Evolutionary conservation across 2,888 invertebrate species (phyloP), one percentile per base, ranked within the genome.

Genomic region (Lochmaea crataegi): DNA sequence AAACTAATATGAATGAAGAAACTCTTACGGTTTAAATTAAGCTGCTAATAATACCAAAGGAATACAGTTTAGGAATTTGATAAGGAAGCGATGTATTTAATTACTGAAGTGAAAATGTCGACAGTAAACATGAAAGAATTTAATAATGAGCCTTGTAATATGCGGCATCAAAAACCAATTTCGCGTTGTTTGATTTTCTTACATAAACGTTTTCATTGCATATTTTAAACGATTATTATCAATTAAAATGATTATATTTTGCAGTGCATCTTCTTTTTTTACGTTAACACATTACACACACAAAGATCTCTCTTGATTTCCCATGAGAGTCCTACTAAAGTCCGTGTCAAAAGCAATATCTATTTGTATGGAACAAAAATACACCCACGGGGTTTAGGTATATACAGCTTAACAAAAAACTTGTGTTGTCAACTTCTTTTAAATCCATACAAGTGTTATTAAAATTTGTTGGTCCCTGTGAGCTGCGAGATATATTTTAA

Each of bases 41-140:
- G 32, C 32, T 32, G 32, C 7, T 32, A 32, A 32, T 32, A 32
- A 32, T 32, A 5, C 32, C 32, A 32, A 7, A 32, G 32, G 32
- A 32, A 32, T 32, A 32, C 32, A 32, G 7, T 32, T 32, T 32
- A 57, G 38, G 63, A 63, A n/a, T 63, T 69, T 63, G 63, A 69
- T 63, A 69, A 69, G 69, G 22, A 69, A 69, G 53, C 63, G 69
- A 69, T 63, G 63, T 69, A 63, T 42, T 53, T 63, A 63, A 64
- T 69, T 64, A 58, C 67, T 41, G 56, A 57, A 56, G 67, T 53
- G 45, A 64, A 56, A 66, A 53, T 57, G 53, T n/a, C 38, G 14
- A 56, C n/a, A 7, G 57, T 41, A 57, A 16, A 41, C 41, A 38
- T 32, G 66, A 42, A 66, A 32, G 32, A 32, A 32, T 32, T 32